Evolutionary conservation across 2,113 vertebrate species (phyloP).

Genomic region (Anoura caudifer): DNA sequence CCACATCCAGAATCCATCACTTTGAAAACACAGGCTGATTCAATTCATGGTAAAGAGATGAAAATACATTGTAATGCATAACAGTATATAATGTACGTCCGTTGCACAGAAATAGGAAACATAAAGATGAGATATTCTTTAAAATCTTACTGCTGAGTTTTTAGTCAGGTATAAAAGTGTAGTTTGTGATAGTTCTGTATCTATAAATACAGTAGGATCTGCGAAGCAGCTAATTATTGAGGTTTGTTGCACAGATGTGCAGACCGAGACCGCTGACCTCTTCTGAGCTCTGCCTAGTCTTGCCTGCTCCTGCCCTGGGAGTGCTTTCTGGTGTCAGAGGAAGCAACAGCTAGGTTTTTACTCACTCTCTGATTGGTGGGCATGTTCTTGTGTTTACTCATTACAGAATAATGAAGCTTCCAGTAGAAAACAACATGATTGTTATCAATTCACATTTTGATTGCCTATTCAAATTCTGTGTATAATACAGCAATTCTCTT

Average conservation of each 20-base stretch:
- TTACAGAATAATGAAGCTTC: neutral
- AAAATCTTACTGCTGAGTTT: neutral
- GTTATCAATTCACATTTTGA: neutral
- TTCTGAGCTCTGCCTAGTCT: neutral
- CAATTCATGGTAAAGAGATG: neutral
- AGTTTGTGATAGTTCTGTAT: neutral
- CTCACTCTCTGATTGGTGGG: neutral
- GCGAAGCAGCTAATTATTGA: neutral
- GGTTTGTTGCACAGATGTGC: neutral
- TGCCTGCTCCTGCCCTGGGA: no score
- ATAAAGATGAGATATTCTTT: neutral
- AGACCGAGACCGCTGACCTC: neutral
- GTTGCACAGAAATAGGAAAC: neutral
- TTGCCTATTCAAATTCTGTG: conserved; percentile 3
- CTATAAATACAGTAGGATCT: neutral
- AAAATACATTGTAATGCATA: neutral
- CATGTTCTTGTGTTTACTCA: neutral
- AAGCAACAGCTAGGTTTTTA: neutral
- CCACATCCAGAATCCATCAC: neutral
- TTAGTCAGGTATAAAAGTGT: neutral
- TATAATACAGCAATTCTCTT: neutral
- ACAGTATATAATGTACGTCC: neutral
- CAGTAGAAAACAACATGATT: conserved; percentile 4
- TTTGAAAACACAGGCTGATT: neutral
- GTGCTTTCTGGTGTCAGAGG: neutral